Evolutionary conservation across 2,797 vertebrate genomes (phyloP), one percentile per base, ranked within the genome.

Genomic region (Harpagifer antarcticus): DNA sequence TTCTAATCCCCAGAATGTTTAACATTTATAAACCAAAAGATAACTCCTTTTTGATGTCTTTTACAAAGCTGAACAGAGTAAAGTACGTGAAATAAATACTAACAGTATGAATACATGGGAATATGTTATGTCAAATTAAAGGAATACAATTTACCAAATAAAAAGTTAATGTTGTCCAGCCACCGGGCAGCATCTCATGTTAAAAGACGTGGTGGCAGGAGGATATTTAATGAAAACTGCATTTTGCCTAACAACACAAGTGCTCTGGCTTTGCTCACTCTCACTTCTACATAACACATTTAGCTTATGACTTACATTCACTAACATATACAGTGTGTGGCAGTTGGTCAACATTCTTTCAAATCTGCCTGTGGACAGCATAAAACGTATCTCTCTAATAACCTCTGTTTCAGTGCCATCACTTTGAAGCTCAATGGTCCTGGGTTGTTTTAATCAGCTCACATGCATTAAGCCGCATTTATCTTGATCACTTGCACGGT

Each of bases 401-500:
- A 68, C 50, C 45, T 82, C 78, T 66, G 52, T 86, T 74, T 79
- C 63, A 55, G 33, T 74, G 60, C 58, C 79, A 88, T 76, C 43
- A 60, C 84, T 88, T 84, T 91, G 82, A 91, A 88, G 79, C 79
- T 76, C 63, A 64, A 33, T 72, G 60, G 50, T 68, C 68, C 81
- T 44, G 50, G 74, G 62, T 75, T 67, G 72, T 87, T 86, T 81
- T 82, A 84, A 90, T 88, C 82, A 86, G 78, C 78, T 85, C 79
- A 48, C 63, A 74, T 49, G 72, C 72, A 83, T 79, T 86, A 85
- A 89, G 78, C 20, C 3, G 42, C 81, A 88, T 91, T 91, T 87
- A 91, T 86, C 70, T 68, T 85, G 71, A 91, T 89, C 75, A 80
- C 79, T 89, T 72, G 75, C 76, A 83, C 60, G 83, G 88, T 91